These are phyloP conservation scores for Sphecodes monilicornis DNA, from an alignment of 2,888 invertebrate species.

Conservation along the genomic window DNA sequence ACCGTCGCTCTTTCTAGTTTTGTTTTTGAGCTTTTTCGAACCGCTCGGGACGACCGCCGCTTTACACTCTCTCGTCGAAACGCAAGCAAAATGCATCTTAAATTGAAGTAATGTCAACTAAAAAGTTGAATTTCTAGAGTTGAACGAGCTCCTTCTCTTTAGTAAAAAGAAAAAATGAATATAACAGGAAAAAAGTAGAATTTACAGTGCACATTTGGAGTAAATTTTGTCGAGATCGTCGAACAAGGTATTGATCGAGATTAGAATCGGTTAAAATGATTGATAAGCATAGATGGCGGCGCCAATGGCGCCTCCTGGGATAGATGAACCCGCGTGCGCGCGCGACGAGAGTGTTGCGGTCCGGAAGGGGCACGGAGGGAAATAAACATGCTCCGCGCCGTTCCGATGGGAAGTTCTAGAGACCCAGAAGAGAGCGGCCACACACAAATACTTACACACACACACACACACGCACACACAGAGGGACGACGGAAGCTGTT, in stretches of 20 bases:
- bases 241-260: no score
- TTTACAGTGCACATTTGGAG: no score
- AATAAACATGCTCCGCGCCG: neutral
- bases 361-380: neutral
- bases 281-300: neutral
- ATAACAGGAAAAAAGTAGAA: no score
- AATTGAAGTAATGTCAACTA: no score
- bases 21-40: neutral
- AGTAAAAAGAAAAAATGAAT: no score
- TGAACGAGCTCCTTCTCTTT: no score
- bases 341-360: neutral
- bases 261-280: neutral
- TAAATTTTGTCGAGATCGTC: no score
- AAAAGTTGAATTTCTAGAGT: neutral
- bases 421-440: slow-evolving; percentile 35
- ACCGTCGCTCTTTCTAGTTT: neutral
- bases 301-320: neutral
- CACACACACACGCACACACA: neutral
- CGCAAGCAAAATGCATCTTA: no score
- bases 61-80: neutral
- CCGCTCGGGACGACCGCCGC: neutral
- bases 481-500: slow-evolving; percentile 43
- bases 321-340: neutral
- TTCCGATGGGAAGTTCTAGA: slow-evolving; percentile 19
- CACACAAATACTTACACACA: no score